Evolutionary conservation across 2,888 invertebrate species (phyloP).

Genomic region (Druceiella hillmani): DNA sequence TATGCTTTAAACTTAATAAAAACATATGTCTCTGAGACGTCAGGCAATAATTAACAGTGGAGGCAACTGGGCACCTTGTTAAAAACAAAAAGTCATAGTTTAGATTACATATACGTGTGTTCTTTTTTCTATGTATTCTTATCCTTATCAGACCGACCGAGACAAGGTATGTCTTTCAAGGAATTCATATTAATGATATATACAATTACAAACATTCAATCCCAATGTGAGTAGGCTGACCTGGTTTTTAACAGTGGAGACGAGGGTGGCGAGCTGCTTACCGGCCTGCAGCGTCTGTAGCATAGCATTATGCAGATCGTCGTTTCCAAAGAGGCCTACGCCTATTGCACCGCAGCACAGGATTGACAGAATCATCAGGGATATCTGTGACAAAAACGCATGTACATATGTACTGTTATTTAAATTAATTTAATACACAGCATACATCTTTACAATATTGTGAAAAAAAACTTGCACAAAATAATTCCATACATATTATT

Average conservation of each 20-base stretch:
- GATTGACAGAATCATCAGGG: constrained; percentile 74
- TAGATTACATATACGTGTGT: background rate
- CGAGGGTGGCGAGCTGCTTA: constrained; percentile 72
- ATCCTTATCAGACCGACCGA: background rate
- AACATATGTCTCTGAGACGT: no score
- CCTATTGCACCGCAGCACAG: constrained; percentile 88
- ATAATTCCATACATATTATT: no score
- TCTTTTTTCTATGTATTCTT: background rate
- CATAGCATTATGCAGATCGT: constrained; percentile 88
- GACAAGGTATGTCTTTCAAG: background rate
- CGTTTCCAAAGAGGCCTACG: constrained; percentile 88
- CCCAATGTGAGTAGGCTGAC: no score
- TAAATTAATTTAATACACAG: no score
- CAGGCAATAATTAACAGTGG: no score
- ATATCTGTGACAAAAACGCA: no score
- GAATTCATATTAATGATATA: background rate
- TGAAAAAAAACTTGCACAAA: no score
- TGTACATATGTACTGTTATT: no score
- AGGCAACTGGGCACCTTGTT: no score
- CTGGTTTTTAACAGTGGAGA: constrained; percentile 77
- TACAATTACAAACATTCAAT: no score
- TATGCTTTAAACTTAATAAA: no score
- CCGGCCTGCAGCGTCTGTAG: constrained; percentile 76
- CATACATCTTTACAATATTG: no score
- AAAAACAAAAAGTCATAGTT: background rate